Evolutionary conservation across 2,888 invertebrate species (phyloP), one percentile per base, ranked within the genome.

Genomic region (Drosophila pegasa): DNA sequence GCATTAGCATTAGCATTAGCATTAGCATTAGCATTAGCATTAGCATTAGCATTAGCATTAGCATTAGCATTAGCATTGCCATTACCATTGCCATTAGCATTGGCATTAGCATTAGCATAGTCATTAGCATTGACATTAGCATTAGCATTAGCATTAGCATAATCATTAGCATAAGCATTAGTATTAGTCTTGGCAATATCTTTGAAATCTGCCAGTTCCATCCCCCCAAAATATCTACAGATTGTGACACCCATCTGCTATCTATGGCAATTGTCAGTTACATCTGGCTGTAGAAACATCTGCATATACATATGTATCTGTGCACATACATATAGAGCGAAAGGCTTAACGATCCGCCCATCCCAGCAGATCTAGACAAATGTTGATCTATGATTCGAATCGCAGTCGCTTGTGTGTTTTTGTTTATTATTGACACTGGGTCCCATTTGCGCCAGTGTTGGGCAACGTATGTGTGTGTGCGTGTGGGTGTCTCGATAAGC

Each of bases 401-500:
- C 55, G 75, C 52, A 58, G 48, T 67, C 50, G 45, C 37, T 10
- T 40, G 25, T 37, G 14, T 16, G 35, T 25, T 35, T 25, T 75
- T 41, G 14, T 41, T 45, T 12, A 45, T 12, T 45, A 58, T 75
- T 76, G 76, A 76, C 76, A 35, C 20, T 52, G 12, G 45, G 51
- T 51, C 33, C 50, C 66, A 67, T 58, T 70, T 57, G 56, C 40
- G 10, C 37, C 33, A 16, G 50, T 45, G 31, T 57, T 52, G 40
- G 10, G 38, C 22, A 50, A 50, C 18, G 31, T 57, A 51, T 41
- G 86, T 80, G 80, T 76, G 86, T 75, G 80, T 70, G 56, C 48
- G 81, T 77, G 86, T 75, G 86, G 75, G 86, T 73, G 83, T 70
- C 14, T 72, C 78, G 81, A 82, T 82, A 82, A 82, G 86, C 69